Conservation (phyloP, 1,140 invertebrate species). For the Limonius californicus region DNA sequence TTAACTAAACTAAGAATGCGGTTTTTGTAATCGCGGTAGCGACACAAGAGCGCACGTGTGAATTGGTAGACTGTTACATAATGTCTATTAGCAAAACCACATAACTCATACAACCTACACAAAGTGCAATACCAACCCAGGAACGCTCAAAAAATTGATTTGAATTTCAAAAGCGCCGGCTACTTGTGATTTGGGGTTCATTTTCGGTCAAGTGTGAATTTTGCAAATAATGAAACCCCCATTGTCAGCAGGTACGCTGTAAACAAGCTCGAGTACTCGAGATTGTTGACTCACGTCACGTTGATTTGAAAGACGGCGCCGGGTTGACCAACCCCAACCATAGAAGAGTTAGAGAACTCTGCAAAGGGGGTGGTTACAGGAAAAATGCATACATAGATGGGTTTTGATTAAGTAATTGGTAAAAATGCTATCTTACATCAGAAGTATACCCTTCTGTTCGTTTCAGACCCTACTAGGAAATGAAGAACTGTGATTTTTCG, state of each 20-base stretch:
- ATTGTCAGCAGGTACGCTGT: not conserved
- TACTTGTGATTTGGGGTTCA: not conserved
- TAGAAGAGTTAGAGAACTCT: no score
- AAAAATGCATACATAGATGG: no score
- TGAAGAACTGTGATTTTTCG: no score
- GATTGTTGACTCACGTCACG: constrained; percentile 7
- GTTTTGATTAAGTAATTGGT: no score
- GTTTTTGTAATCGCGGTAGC: not conserved
- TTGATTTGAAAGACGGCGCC: not conserved
- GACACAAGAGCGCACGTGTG: not conserved
- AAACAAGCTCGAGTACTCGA: constrained; percentile 6
- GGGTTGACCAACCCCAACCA: not conserved
- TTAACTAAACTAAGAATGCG: not conserved
- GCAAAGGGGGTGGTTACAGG: no score
- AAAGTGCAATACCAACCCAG: not conserved
- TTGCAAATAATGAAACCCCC: constrained; percentile 6
- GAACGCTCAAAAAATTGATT: not conserved
- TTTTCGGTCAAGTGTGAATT: constrained; percentile 15
- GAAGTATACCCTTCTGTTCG: no score
- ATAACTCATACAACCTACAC: not conserved
- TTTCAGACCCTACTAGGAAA: no score
- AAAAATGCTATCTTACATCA: no score
- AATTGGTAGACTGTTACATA: constrained; percentile 2
- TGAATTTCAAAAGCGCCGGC: constrained; percentile 1
- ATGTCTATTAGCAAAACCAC: not conserved